These are phyloP conservation scores for Thyatira batis DNA, from an alignment of 2,888 invertebrate genomes.

Conservation along the genomic window DNA sequence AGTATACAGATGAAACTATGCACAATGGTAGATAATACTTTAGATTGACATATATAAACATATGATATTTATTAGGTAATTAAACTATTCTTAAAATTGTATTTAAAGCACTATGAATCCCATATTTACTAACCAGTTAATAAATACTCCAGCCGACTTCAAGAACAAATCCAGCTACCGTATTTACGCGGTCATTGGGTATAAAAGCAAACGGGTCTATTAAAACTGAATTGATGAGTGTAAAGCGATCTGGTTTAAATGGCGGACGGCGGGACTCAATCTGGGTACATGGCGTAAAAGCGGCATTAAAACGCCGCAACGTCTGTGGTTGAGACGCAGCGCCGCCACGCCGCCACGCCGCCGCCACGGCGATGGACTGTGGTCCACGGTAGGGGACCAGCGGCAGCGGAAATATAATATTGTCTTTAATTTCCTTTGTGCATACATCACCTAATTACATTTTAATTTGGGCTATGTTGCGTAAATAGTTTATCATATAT, in stretches of 20 bases:
- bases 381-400: slow-evolving; percentile 25
- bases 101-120: no score
- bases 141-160: slow-evolving; percentile 27
- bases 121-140: slow-evolving; percentile 18
- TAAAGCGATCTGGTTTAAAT: slow-evolving; percentile 69
- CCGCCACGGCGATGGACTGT: slow-evolving; percentile 10
- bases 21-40: no score
- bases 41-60: no score
- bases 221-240: slow-evolving; percentile 67
- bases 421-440: background rate
- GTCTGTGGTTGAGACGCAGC: slow-evolving; percentile 41
- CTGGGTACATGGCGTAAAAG: slow-evolving; percentile 70
- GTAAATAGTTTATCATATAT: no score
- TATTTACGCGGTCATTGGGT: slow-evolving; percentile 68
- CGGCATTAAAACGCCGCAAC: slow-evolving; percentile 56
- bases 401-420: slow-evolving; percentile 10
- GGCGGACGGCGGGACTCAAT: slow-evolving; percentile 59
- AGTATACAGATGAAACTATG: no score
- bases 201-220: slow-evolving; percentile 70
- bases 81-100: no score
- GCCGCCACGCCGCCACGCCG: slow-evolving; percentile 3
- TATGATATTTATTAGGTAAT: no score
- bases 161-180: slow-evolving; percentile 32
- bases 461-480: no score
- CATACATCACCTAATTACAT: background rate